Conservation (phyloP, 2,888 invertebrate genomes). For the Fragum whitleyi region DNA sequence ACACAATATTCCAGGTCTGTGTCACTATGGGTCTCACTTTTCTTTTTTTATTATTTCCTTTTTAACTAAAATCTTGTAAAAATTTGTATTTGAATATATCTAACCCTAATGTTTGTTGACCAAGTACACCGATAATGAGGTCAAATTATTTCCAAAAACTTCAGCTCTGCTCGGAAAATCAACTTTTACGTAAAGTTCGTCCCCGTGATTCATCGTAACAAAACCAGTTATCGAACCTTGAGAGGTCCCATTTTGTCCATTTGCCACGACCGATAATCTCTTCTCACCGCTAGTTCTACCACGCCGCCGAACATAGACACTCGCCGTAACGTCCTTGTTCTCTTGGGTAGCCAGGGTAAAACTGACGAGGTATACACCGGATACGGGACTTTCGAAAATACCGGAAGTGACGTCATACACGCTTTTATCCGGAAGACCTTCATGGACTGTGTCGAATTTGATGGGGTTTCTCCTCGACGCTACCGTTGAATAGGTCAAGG, state of each 20-base stretch:
- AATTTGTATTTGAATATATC: not conserved
- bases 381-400: not conserved
- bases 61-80: too few relatives aligned
- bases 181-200: not conserved
- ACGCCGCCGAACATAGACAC: not conserved
- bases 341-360: not conserved
- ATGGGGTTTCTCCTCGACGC: not conserved
- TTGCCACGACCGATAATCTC: not conserved
- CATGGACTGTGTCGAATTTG: not conserved
- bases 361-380: constrained; percentile 11
- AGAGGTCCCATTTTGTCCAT: not conserved
- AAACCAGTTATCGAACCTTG: constrained; percentile 16
- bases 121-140: constrained; percentile 13
- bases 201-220: not conserved
- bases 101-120: constrained; percentile 2
- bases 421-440: not conserved
- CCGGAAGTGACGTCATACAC: not conserved
- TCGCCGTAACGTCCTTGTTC: not conserved
- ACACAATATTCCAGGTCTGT: too few relatives aligned
- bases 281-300: not conserved
- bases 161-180: not conserved
- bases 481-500: not conserved
- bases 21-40: too few relatives aligned
- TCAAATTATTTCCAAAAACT: not conserved
- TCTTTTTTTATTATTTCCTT: too few relatives aligned